These are phyloP conservation scores for Acomys russatus DNA, from an alignment of 2,797 vertebrate species.

Conservation along the genomic window DNA sequence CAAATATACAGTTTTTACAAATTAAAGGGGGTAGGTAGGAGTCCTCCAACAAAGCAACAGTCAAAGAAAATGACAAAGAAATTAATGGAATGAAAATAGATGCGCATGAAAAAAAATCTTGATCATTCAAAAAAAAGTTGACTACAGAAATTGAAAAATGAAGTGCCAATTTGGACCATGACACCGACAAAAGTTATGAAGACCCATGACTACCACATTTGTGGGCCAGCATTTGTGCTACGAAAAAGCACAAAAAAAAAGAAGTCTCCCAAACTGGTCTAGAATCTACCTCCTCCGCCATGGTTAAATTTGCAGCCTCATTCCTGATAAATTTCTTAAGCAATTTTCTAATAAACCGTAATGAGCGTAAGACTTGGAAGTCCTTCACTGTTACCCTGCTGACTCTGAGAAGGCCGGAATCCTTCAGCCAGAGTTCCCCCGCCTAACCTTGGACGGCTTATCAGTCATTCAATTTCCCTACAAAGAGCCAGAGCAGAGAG, in stretches of 20 bases:
- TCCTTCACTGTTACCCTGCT: constrained; percentile 15
- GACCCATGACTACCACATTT: no score
- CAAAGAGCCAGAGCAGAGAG: constrained; percentile 48
- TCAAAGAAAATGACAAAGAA: neutral
- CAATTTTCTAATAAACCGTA: constrained; percentile 83
- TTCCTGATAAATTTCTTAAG: constrained; percentile 73
- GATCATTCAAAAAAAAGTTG: neutral
- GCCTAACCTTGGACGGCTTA: neutral
- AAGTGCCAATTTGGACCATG: neutral
- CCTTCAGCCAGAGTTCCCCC: constrained; percentile 56
- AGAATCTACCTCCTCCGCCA: neutral
- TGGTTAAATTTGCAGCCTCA: constrained; percentile 61
- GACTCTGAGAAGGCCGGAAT: constrained; percentile 51
- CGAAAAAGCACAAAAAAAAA: neutral
- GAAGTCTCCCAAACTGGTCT: neutral
- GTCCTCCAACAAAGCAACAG: neutral
- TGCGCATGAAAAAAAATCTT: neutral
- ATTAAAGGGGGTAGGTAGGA: constrained; percentile 20
- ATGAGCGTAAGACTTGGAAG: constrained; percentile 77
- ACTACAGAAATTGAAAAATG: neutral
- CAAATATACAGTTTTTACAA: constrained; percentile 34
- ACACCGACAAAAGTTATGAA: neutral
- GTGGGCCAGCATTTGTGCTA: fast-evolving
- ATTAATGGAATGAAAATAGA: neutral
- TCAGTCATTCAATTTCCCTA: constrained; percentile 44